Evolutionary conservation across 2,797 vertebrate genomes (phyloP).

Genomic region (Fistularia commersonii): DNA sequence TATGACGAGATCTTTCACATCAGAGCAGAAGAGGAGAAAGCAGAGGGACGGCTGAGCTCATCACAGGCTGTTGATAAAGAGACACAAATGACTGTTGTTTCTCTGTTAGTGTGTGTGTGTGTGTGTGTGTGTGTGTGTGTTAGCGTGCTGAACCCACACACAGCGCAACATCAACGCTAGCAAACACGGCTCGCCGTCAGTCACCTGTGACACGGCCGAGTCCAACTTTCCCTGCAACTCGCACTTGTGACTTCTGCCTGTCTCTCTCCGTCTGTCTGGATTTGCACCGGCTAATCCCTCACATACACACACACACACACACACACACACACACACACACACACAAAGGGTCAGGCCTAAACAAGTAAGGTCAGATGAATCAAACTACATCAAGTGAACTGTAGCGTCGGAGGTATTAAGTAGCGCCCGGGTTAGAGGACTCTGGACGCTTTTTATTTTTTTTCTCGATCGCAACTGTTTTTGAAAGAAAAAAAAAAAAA

Average conservation of each 20-base stretch:
- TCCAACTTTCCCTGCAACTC: slow-evolving; percentile 18
- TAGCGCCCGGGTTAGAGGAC: background rate
- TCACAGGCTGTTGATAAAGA: too few species aligned
- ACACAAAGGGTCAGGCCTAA: slow-evolving; percentile 23
- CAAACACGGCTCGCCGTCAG: slow-evolving; percentile 36
- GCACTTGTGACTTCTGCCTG: slow-evolving; percentile 12
- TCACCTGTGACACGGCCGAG: slow-evolving; percentile 28
- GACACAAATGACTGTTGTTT: slow-evolving; percentile 47
- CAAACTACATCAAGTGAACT: slow-evolving; percentile 30
- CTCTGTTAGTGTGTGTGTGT: slow-evolving; percentile 20
- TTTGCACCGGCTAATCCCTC: slow-evolving; percentile 26
- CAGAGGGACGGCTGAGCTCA: too few species aligned
- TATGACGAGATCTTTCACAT: too few species aligned
- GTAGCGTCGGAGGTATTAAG: slow-evolving; percentile 11
- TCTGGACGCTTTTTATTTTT: too few species aligned
- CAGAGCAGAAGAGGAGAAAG: too few species aligned
- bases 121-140: slow-evolving; percentile 26
- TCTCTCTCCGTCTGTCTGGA: slow-evolving; percentile 7
- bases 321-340: slow-evolving; percentile 4
- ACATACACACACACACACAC: slow-evolving; percentile 2
- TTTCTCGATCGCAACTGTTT: too few species aligned
- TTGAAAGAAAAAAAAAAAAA: too few species aligned
- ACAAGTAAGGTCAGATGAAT: slow-evolving; percentile 59
- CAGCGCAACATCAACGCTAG: slow-evolving; percentile 11
- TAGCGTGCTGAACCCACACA: slow-evolving; percentile 21